Base-by-base conservation (phyloP, 2,888 invertebrate genomes). In the Mesorhabditis belari region DNA sequence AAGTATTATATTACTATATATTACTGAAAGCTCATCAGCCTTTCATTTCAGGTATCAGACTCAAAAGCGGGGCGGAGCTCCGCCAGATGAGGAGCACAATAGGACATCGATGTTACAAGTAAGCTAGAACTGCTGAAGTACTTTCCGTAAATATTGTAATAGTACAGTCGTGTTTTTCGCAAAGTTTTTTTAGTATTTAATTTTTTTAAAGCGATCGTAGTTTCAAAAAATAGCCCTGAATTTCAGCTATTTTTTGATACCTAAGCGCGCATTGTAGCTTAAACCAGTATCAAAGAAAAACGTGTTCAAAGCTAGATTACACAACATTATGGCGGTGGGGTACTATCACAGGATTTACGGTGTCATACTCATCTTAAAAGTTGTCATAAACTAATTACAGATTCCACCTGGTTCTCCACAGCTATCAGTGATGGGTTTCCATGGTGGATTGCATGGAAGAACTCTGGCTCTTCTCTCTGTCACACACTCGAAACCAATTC, bases 401-500 rank as follows among this genome's bases (percentile, higher is more conserved):
- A 83, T 87, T 81, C 80, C 86, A 1, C 96, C 98, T 2, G 98
- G 96, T 9, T 87, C 90, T 2, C 94, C 96, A 0, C 82, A 86
- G 26, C 84, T 91, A 27, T 87, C 90, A 3, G 87, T 94, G 58
- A 82, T 95, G 74, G 92, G 73, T 52, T 74, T 74, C 63, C 63
- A 74, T 83, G 88, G 88, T 24, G 88, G 88, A 55, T 96, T 98
- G 81, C 98, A 98, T 82, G 98, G 98, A 0, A 86, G 98, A 65
- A 94, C 95, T 1, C 85, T 95, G 71, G 95, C 55, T 70, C 75
- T 79, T 76, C 66, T 79, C 17, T 77, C 76, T 49, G 75, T 81
- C 0, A 95, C 98, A 0, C 91, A 94, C 81, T 92, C 95, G 9
- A 96, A 96, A 84, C 88, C 91, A 53, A 89, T 93, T 76, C 94